Evolutionary conservation across 2,113 vertebrate genomes (phyloP).

Genomic region (Perca schrenkii): DNA sequence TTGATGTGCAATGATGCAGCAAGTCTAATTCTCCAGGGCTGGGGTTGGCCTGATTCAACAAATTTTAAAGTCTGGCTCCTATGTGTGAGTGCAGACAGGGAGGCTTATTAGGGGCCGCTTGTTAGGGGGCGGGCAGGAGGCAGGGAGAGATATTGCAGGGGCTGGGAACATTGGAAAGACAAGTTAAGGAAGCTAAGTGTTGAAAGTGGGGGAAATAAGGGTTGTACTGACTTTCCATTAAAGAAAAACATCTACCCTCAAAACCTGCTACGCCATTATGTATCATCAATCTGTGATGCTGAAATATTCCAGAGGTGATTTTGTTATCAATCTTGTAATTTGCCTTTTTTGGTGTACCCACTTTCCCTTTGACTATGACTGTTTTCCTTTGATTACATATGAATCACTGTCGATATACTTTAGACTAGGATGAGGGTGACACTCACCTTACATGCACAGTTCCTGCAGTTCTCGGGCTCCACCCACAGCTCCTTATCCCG

Average conservation of each 20-base stretch:
- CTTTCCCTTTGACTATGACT: neutral
- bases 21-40: constrained; percentile 52
- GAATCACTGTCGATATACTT: neutral
- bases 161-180: constrained; percentile 6
- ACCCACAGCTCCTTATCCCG: constrained; percentile 94
- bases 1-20: constrained; percentile 73
- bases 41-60: constrained; percentile 67
- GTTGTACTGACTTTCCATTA: constrained; percentile 6
- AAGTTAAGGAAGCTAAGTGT: constrained; percentile 18
- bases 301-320: neutral
- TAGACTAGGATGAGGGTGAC: neutral
- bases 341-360: neutral
- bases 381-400: neutral
- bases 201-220: neutral
- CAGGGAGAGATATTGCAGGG: constrained; percentile 21
- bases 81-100: constrained; percentile 30
- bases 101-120: constrained; percentile 52
- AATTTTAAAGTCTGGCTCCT: constrained; percentile 51
- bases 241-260: constrained; percentile 3
- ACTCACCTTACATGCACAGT: constrained; percentile 93
- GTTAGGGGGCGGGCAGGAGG: constrained; percentile 26
- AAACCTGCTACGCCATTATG: neutral
- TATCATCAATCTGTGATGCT: neutral
- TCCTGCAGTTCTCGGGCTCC: constrained; percentile 94
- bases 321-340: neutral